A percentile compares a stretch with the other conserved stretches of the same genome.
Conservation (phyloP, 2,888 invertebrate genomes). For the Dryobotodes eremita region DNA sequence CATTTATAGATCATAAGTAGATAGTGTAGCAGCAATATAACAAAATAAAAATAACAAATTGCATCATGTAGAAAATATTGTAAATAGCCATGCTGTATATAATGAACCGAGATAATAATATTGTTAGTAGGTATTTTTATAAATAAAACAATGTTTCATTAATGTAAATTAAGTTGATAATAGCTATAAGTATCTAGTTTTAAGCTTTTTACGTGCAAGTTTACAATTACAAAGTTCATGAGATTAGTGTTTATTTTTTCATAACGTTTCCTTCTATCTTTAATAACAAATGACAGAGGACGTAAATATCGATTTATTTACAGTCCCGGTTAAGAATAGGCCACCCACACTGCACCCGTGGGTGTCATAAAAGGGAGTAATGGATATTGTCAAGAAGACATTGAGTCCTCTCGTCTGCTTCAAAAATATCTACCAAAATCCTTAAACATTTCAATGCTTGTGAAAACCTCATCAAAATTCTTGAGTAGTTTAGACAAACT, state of each 20-base stretch:
- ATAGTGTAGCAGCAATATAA: neutral
- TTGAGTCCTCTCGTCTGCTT: neutral
- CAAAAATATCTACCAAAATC: neutral
- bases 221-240: conserved; percentile 23
- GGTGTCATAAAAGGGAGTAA: conserved; percentile 9
- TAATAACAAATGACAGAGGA: neutral
- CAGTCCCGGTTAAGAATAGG: neutral
- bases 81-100: conserved; percentile 12
- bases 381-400: neutral
- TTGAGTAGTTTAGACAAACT: neutral
- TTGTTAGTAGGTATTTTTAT: neutral
- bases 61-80: neutral
- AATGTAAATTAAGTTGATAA: neutral
- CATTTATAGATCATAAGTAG: neutral
- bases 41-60: neutral
- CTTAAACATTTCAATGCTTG: neutral
- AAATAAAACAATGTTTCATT: neutral
- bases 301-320: neutral
- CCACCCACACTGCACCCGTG: conserved; percentile 17
- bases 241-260: conserved; percentile 3
- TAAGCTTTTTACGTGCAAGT: conserved; percentile 25
- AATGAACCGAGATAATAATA: neutral
- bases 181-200: conserved; percentile 12
- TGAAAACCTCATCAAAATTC: neutral
- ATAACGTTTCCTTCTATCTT: neutral